Evolutionary conservation across 2,113 vertebrate genomes (phyloP).

Genomic region (Crotalus tigris): DNA sequence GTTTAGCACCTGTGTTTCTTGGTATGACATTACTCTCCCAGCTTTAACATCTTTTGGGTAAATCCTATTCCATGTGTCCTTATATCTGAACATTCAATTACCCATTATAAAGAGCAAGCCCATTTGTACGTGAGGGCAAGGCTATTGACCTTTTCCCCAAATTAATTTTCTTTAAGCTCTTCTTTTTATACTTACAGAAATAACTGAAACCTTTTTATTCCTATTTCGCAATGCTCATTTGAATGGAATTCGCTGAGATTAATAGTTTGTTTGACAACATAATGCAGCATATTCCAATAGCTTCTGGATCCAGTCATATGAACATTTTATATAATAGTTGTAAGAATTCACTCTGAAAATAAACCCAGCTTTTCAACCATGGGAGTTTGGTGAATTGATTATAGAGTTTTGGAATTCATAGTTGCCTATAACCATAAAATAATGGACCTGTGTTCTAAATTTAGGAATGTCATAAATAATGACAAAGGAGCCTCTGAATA

Average conservation of each 20-base stretch:
- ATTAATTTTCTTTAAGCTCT: background rate
- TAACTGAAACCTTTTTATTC: background rate
- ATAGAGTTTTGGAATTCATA: background rate
- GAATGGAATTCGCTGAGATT: background rate
- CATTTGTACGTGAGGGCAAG: background rate
- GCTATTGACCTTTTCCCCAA: background rate
- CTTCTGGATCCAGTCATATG: background rate
- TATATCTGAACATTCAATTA: background rate
- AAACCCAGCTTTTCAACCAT: background rate
- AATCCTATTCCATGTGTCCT: background rate
- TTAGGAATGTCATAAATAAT: background rate
- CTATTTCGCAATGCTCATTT: background rate
- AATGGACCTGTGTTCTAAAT: background rate
- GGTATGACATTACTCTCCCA: background rate
- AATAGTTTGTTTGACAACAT: background rate
- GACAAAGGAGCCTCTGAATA: constrained; percentile 4
- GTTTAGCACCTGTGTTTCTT: background rate
- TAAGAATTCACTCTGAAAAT: background rate
- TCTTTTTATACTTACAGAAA: background rate
- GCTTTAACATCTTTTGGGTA: background rate
- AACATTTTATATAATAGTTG: background rate
- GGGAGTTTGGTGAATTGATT: background rate
- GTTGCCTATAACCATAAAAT: background rate
- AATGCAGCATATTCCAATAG: background rate
- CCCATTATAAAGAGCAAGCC: background rate